Evolutionary conservation across 2,888 invertebrate species (phyloP), one percentile per base, ranked within the genome.

Genomic region (Caenorhabditis angaria): DNA sequence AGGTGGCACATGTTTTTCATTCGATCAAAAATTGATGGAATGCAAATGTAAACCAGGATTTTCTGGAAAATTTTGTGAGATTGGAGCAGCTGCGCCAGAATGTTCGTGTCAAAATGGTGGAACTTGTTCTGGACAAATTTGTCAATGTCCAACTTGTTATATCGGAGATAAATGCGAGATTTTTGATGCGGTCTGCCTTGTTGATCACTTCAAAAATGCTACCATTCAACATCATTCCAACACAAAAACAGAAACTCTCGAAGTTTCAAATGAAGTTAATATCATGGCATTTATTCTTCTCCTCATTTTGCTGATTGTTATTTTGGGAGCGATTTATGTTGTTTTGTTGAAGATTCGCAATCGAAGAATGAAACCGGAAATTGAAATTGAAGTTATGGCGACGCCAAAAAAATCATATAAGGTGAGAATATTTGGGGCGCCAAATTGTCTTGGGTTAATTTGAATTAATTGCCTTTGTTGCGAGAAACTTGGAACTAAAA

Each of bases 1-100:
- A 70, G 70, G 70, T 24, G 70, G 70, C 18, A 35, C 20, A 2
- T 70, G 62, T 60, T 28, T 55, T 32, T 66, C 70, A 14, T 24
- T 60, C 28, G 50, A 48, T 35, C 27, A 32, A 12, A 14, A 22
- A 27, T 41, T 28, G 27, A 50, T 65, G 54, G 58, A 70, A 22
- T 70, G 65, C 50, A 48, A 54, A 41, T 70, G 70, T n/a, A 56
- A 27, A 20, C 22, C 25, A 0, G 70, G 70, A 1, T 65, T 61
- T 55, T 29, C 28, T 27, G 65, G 70, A 24, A 48, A 32, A 27
- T 28, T 6, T 18, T 67, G 72, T 24, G 64, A 72, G 28, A 18
- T 20, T 20, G 60, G 62, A 32, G 14, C 24, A 14, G 48, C 25
- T 20, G 22, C n/a, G 62, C 20, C 64, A 29, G 10, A 59, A 59